Evolutionary conservation across 1,140 invertebrate genomes (phyloP).

Genomic region (Drosophila fuyamai): DNA sequence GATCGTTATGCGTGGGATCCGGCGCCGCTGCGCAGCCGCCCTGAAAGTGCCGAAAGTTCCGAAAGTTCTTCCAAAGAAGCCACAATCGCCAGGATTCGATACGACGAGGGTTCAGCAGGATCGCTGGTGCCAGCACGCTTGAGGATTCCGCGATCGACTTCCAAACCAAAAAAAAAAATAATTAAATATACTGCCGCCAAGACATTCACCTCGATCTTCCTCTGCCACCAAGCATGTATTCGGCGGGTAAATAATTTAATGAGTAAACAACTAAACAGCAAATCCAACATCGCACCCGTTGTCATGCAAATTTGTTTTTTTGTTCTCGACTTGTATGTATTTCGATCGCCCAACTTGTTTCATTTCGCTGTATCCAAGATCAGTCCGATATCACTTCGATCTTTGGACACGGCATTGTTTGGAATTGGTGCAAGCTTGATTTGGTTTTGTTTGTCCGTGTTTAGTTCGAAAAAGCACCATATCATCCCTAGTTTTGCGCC

Average conservation of each 20-base stretch:
- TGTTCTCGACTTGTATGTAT: background rate
- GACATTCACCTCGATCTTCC: conserved; percentile 12
- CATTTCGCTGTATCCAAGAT: conserved; percentile 17
- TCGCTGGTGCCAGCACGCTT: background rate
- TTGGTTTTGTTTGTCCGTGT: conserved; percentile 26
- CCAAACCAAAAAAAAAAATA: background rate
- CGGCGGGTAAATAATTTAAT: conserved; percentile 73
- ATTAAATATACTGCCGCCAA: conserved; percentile 6
- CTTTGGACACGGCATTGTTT: conserved; percentile 4
- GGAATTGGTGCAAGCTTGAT: conserved; percentile 34
- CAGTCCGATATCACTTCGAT: background rate
- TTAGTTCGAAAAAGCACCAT: background rate
- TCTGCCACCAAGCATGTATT: conserved; percentile 62
- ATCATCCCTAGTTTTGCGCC: conserved; percentile 7
- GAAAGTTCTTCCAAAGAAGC: conserved; percentile 6
- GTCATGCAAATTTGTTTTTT: conserved; percentile 18
- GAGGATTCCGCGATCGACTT: conserved; percentile 17
- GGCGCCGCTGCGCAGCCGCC: conserved; percentile 30
- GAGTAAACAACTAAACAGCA: conserved; percentile 20
- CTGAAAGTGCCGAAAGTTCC: conserved; percentile 19
- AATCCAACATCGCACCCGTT: conserved; percentile 24
- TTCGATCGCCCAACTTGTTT: conserved; percentile 7
- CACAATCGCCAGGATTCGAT: conserved; percentile 18
- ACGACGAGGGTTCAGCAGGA: background rate
- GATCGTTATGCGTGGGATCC: conserved; percentile 26